These are phyloP conservation scores for Cepaea hortensis DNA, from an alignment of 2,888 invertebrate species.

Conservation along the genomic window DNA sequence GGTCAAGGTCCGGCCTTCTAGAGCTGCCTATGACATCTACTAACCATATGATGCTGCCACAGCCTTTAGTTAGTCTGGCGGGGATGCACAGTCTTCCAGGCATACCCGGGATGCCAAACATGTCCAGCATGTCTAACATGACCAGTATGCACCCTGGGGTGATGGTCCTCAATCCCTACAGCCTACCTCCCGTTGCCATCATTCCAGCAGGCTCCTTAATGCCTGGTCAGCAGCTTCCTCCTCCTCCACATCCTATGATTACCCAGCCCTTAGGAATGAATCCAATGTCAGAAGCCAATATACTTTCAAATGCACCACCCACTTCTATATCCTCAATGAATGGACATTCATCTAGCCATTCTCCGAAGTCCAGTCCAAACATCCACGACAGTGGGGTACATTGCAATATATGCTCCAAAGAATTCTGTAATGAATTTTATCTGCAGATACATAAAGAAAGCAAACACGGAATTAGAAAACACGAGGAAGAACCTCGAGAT, in stretches of 20 bases:
- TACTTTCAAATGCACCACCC: conserved; percentile 51
- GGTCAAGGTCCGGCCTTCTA: conserved; percentile 55
- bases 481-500: conserved; percentile 55
- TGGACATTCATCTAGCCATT: conserved; percentile 48
- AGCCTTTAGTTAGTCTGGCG: conserved; percentile 69
- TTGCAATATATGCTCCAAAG: conserved; percentile 89
- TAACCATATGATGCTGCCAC: conserved; percentile 67
- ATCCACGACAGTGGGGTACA: conserved; percentile 84
- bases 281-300: conserved; percentile 56
- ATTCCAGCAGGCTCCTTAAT: conserved; percentile 64
- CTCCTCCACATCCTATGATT: conserved; percentile 56
- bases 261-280: conserved; percentile 63
- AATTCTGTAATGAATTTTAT: conserved; percentile 75
- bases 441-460: conserved; percentile 75
- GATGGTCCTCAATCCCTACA: conserved; percentile 75
- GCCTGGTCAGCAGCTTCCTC: conserved; percentile 60
- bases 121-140: conserved; percentile 38
- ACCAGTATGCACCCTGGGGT: conserved; percentile 70
- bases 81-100: conserved; percentile 59
- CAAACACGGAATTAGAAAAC: conserved; percentile 73
- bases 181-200: conserved; percentile 71
- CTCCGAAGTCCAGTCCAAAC: conserved; percentile 56
- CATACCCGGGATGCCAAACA: conserved; percentile 52
- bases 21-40: conserved; percentile 64
- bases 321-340: conserved; percentile 31